Evolutionary conservation across 2,797 vertebrate genomes (phyloP), one percentile per base, ranked within the genome.

Genomic region (Ispidina picta): DNA sequence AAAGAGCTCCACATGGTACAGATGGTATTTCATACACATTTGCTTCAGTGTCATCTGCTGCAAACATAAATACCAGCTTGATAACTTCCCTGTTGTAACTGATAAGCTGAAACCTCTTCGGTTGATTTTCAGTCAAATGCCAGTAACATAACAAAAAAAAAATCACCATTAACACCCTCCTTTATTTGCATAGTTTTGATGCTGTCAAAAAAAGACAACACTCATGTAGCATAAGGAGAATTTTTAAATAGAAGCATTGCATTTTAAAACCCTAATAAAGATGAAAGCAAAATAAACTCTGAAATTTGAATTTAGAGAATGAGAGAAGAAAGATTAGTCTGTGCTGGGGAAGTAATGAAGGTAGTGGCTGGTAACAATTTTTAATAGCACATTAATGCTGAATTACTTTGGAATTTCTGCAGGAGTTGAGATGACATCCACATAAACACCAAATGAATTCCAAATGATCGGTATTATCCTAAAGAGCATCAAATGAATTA

Each of bases 401-500:
- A 97, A 97, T 97, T 95, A 85, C 80, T 94, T 90, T 56, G 52
- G 95, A 95, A 96, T 96, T 96, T 91, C 95, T 92, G 90, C 90
- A 94, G 91, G 93, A 92, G 79, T 81, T 7, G 5, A 77, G 82
- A 95, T 93, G 96, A 86, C 94, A 95, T 97, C 93, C 95, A 93
- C 92, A 96, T 96, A 97, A 97, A 97, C 93, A 96, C 89, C 94
- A 93, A 97, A 96, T 94, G 93, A 92, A 96, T 97, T 96, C 92
- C 92, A 94, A 97, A 95, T 94, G 93, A 95, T 96, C 90, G 78
- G 93, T 92, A 96, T 97, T 97, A 96, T 96, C 94, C 93, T 95
- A 97, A 97, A 94, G 93, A 95, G 93, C 89, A 91, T 86, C 96
- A 96, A 97, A 96, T 95, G 95, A 97, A 96, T 97, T 97, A 96